These are phyloP conservation scores for Cynodonichthys magdalenae DNA, from an alignment of 2,797 vertebrate genomes.

Conservation along the genomic window DNA sequence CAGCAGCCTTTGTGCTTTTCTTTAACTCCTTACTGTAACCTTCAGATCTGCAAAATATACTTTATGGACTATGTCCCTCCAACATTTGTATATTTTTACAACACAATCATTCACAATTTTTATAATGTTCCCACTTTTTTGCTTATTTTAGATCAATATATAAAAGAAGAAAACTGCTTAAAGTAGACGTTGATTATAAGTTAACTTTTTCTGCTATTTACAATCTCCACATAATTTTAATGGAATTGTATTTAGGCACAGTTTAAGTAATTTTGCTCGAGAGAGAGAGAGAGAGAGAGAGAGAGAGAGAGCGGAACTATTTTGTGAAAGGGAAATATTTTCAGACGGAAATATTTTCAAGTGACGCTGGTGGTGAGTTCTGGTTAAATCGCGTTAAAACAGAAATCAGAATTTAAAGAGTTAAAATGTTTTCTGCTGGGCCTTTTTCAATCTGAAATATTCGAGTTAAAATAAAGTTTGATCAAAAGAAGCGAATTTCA, in stretches of 20 bases:
- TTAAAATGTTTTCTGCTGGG: not conserved
- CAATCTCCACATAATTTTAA: not conserved
- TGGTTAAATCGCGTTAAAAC: not conserved
- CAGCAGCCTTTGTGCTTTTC: no score
- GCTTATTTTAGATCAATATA: no score
- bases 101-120: no score
- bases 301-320: slow-evolving; percentile 48
- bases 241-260: not conserved
- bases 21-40: no score
- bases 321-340: not conserved
- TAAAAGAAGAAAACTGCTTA: no score
- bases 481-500: not conserved
- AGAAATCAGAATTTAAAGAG: not conserved
- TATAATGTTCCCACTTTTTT: no score
- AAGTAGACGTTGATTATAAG: no score
- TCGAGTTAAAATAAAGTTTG: slow-evolving; percentile 1
- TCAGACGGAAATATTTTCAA: slow-evolving; percentile 30
- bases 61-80: no score
- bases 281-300: no score
- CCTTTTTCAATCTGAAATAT: not conserved
- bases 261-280: no score
- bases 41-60: no score
- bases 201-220: not conserved
- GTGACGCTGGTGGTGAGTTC: slow-evolving; percentile 34
- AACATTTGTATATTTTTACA: no score